phyloP scores from a whole-genome alignment of 1,140 invertebrate species.

The Drosophila setifemur region DNA sequence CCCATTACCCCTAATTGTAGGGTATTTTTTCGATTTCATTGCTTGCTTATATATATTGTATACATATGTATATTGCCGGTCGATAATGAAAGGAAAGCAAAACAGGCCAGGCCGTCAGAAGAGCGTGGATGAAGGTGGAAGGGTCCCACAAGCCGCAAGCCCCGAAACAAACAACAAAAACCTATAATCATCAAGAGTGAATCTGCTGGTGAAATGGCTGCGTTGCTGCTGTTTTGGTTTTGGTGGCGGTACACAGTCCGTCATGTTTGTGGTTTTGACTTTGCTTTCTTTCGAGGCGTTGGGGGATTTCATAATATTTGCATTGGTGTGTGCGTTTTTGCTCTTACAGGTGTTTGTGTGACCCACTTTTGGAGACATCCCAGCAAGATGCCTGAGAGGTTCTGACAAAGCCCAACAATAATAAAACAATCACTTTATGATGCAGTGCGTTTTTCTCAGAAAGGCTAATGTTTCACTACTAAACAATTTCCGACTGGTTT shows the following conservation, averaged over 20 bases:
- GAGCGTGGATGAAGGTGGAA: constrained; percentile 7
- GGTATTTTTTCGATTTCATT: constrained; percentile 67
- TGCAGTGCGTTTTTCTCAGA: constrained; percentile 56
- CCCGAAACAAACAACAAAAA: constrained; percentile 63
- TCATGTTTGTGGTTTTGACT: constrained; percentile 45
- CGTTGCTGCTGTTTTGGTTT: constrained; percentile 34
- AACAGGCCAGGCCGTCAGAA: constrained; percentile 44
- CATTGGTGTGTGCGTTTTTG: constrained; percentile 55
- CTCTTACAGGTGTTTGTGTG: constrained; percentile 65
- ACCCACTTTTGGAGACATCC: constrained; percentile 48
- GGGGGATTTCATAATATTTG: constrained; percentile 74
- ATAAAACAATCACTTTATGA: constrained; percentile 49
- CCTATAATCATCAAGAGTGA: constrained; percentile 78
- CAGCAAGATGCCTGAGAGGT: constrained; percentile 58
- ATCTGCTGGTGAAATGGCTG: constrained; percentile 69
- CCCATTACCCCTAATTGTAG: too few relatives aligned
- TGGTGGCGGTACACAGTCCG: constrained; percentile 21
- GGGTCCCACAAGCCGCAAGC: constrained; percentile 31
- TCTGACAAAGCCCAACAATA: constrained; percentile 32
- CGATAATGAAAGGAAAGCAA: constrained; percentile 78
- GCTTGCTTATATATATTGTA: too few relatives aligned
- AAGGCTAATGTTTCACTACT: constrained; percentile 45
- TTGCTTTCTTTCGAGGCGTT: constrained; percentile 40
- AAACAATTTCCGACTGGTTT: too few relatives aligned
- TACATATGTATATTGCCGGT: constrained; percentile 77